Conservation (phyloP, 2,797 vertebrate species). For the Chloroceryle inda region DNA sequence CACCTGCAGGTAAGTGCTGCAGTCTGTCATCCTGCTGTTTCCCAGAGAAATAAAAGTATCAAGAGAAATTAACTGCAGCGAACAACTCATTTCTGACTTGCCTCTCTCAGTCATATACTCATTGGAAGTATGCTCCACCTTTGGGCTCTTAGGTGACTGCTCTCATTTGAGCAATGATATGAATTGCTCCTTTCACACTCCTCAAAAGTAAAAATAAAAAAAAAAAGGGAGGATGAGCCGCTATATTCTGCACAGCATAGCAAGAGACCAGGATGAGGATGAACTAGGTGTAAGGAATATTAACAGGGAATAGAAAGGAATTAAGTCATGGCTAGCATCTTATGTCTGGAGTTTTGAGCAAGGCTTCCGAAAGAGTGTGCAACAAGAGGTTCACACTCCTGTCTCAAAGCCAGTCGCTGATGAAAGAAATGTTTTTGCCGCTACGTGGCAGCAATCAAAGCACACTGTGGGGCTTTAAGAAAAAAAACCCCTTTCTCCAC, state of each 20-base stretch:
- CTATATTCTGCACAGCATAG: background rate
- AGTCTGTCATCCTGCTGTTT: background rate
- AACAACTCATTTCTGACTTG: background rate
- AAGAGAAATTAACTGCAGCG: background rate
- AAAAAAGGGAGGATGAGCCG: background rate
- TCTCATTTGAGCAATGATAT: background rate
- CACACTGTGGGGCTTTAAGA: background rate
- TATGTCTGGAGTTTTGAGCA: background rate
- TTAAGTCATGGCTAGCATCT: background rate
- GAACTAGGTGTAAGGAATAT: background rate
- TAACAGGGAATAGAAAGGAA: background rate
- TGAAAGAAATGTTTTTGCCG: background rate
- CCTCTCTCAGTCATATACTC: background rate
- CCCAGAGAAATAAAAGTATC: background rate
- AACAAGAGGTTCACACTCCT: background rate
- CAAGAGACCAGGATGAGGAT: accelerated
- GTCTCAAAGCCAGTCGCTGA: background rate
- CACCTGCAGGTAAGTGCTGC: constrained; percentile 52
- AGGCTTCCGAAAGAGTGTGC: background rate
- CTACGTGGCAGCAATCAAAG: background rate
- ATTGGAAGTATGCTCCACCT: background rate
- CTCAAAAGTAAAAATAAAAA: background rate
- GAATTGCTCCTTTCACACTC: background rate
- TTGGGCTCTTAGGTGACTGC: background rate
- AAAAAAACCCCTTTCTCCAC: background rate